A percentile compares a stretch with the other conserved stretches of the same genome.
Evolutionary conservation across 2,113 vertebrate species (phyloP).

Genomic region (Ammodytes marinus): DNA sequence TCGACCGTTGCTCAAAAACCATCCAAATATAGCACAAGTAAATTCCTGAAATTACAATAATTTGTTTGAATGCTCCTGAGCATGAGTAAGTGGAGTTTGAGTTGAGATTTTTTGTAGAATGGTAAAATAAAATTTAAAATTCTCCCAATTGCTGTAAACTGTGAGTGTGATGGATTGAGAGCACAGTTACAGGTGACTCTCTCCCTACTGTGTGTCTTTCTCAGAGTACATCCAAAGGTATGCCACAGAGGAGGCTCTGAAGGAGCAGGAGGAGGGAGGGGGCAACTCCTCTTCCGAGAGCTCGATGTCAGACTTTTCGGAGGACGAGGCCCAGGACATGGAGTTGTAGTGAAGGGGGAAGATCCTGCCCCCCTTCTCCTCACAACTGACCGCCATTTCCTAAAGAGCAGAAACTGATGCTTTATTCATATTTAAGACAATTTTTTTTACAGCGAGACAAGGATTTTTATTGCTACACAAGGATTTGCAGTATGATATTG

Average conservation of each 20-base stretch:
- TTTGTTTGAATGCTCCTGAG: neutral
- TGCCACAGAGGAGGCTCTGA: conserved; percentile 98
- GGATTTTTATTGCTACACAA: conserved; percentile 96
- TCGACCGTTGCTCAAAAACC: neutral
- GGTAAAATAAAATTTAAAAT: no score
- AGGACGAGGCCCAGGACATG: conserved; percentile 99
- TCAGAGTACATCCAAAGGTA: conserved; percentile 99
- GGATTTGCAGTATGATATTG: conserved; percentile 91
- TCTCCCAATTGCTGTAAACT: neutral
- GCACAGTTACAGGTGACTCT: neutral
- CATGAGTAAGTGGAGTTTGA: neutral
- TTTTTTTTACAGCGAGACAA: conserved; percentile 89
- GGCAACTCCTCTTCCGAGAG: conserved; percentile 98
- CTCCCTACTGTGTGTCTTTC: conserved; percentile 39
- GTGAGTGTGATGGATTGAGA: neutral
- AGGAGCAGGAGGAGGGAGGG: conserved; percentile 96
- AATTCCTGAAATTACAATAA: neutral
- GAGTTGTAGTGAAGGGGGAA: conserved; percentile 94
- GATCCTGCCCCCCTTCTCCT: conserved; percentile 20
- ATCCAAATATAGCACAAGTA: neutral
- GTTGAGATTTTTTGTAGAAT: neutral
- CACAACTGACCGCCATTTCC: conserved; percentile 91
- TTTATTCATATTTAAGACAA: conserved; percentile 99
- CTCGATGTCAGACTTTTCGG: conserved; percentile 99
- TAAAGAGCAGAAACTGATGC: conserved; percentile 97